Conservation (phyloP, 2,113 vertebrate species). For the Equus przewalskii region DNA sequence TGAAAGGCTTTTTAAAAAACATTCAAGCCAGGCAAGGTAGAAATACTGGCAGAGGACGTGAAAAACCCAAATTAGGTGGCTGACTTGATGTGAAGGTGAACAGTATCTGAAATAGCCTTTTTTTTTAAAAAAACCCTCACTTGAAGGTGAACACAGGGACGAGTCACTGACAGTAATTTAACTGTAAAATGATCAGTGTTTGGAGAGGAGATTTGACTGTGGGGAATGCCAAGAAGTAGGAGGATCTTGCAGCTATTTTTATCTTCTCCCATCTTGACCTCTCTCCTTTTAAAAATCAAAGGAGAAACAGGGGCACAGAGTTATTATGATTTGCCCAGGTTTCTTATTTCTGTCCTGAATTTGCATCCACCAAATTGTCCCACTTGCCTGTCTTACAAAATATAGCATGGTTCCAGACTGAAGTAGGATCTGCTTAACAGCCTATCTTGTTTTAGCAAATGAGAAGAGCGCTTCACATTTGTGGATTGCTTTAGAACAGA, state of each 20-base stretch:
- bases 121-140: neutral
- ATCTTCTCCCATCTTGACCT: neutral
- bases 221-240: neutral
- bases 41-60: neutral
- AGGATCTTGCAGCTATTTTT: conserved; percentile 24
- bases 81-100: neutral
- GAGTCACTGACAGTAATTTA: neutral
- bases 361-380: neutral
- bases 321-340: neutral
- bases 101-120: conserved; percentile 48
- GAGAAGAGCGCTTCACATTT: fast-evolving
- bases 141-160: conserved; percentile 53
- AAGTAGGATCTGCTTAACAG: neutral
- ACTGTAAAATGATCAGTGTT: conserved; percentile 37
- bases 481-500: neutral
- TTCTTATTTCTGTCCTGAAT: neutral
- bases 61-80: conserved; percentile 19
- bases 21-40: neutral
- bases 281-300: neutral
- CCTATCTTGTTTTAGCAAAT: too few species aligned
- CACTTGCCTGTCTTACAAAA: neutral
- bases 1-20: neutral
- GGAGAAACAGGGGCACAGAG: neutral
- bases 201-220: neutral
- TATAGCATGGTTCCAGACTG: fast-evolving